Percentiles rank a stretch among this genome's conserved stretches.
Evolutionary conservation across 2,797 vertebrate species (phyloP).

Genomic region (Sphenopsis melanotis): DNA sequence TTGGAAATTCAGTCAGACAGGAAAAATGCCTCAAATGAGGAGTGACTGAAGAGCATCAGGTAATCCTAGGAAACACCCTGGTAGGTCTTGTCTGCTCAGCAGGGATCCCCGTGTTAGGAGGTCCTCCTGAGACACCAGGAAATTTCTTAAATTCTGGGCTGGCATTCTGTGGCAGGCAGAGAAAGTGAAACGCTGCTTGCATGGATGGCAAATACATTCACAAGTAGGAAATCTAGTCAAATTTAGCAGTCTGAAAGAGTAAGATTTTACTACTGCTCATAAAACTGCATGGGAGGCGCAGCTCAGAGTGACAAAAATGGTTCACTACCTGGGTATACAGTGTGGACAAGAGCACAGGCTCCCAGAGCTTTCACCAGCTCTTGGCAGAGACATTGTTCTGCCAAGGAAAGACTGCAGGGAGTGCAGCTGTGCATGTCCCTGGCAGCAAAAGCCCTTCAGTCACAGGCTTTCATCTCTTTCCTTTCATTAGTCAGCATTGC

Average conservation of each 20-base stretch:
- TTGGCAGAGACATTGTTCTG: background rate
- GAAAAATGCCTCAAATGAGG: background rate
- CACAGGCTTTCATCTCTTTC: background rate
- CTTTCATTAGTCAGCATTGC: background rate
- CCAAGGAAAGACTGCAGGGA: background rate
- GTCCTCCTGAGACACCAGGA: background rate
- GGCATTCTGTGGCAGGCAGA: background rate
- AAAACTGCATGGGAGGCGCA: background rate
- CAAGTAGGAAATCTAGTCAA: background rate
- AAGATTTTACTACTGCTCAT: background rate
- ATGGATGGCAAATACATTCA: background rate
- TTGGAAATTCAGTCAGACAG: constrained; percentile 19
- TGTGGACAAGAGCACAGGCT: background rate
- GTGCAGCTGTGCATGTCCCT: background rate
- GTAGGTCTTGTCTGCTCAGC: background rate
- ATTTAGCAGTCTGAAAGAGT: background rate
- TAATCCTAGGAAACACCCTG: background rate
- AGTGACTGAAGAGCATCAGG: background rate
- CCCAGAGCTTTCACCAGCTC: background rate
- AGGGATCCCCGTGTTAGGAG: background rate
- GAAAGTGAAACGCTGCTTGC: background rate
- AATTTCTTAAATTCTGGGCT: background rate
- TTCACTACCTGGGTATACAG: background rate
- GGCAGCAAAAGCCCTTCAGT: background rate
- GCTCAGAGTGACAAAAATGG: background rate